Evolutionary conservation across 2,113 vertebrate genomes (phyloP), one percentile per base, ranked within the genome.

Genomic region (Phocoena phocoena): DNA sequence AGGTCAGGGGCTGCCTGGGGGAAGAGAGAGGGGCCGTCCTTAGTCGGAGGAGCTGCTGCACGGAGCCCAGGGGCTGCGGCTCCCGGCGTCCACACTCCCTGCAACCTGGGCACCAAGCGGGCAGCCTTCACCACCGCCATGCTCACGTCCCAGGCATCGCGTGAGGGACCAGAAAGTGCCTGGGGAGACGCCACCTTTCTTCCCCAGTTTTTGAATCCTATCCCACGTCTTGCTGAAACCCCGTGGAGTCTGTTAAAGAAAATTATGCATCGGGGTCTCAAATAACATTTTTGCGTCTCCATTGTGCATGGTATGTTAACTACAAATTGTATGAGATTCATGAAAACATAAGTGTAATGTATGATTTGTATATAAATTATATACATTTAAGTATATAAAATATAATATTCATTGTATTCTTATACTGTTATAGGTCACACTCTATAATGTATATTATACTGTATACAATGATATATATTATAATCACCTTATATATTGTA

Each of bases 91-190:
- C 17, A 6, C 31, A 20, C 33, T 8, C 2, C 15, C 33, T 13
- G 33, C 17, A 4, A 68, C 33, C 17, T 10, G n/a, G 33, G 33
- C 12, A 36, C 67, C 33, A 0, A 68, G 8, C 8, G 15, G 0
- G 8, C 8, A n/a, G 1, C 8, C 67, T 65, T 36, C 67, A 68
- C 6, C 33, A 21, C 67, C 33, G 0, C 7, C 2, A 7, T 18
- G 31, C 15, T n/a, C 12, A 5, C 26, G 12, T 63, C 62, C 62
- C 25, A 12, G 18, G 62, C 62, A 11, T 63, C 26, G 0, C 11
- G 10, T 11, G 12, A 63, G 26, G 62, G 25, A 1, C 55, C 62
- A 28, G 62, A 63, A 5, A 5, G 62, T 12, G 10, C 62, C 11
- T 28, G 25, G 62, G 10, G 62, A 63, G 11, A 11, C 12, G 5